phyloP scores from a whole-genome alignment of 2,888 invertebrate species.

The Drosophila phalerata region DNA sequence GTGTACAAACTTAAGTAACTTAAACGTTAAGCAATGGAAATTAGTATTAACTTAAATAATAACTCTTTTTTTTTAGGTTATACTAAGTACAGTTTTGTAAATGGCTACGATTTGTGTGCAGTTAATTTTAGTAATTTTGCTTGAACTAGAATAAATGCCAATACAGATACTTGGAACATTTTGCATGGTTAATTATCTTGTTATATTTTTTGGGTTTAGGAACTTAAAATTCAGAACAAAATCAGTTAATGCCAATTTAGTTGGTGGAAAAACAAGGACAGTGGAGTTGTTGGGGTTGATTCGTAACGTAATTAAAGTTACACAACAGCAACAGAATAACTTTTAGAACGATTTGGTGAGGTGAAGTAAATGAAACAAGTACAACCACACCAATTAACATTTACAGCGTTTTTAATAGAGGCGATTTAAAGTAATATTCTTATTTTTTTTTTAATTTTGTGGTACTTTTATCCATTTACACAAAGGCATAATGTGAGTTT shows the following conservation, averaged over 20 bases:
- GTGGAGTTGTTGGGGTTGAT: constrained; percentile 5
- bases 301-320: constrained; percentile 16
- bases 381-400: constrained; percentile 79
- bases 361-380: constrained; percentile 58
- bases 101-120: constrained; percentile 69
- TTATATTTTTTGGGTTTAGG: constrained; percentile 26
- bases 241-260: constrained; percentile 52
- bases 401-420: constrained; percentile 65
- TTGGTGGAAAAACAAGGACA: not conserved
- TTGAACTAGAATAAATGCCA: constrained; percentile 41
- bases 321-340: constrained; percentile 24
- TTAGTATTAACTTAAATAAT: constrained; percentile 24
- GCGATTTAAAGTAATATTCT: constrained; percentile 29
- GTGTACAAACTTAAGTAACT: constrained; percentile 38
- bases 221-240: constrained; percentile 50
- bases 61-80: constrained; percentile 18
- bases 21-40: constrained; percentile 18
- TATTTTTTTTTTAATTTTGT: constrained; percentile 3
- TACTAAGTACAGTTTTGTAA: constrained; percentile 21
- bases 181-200: constrained; percentile 34
- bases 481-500: constrained; percentile 31
- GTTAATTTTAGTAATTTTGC: constrained; percentile 61
- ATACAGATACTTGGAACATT: constrained; percentile 49
- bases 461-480: constrained; percentile 47
- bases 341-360: constrained; percentile 25